Base-by-base conservation (phyloP, 2,888 invertebrate genomes). In the Sceliomorpha sp. region DNA sequence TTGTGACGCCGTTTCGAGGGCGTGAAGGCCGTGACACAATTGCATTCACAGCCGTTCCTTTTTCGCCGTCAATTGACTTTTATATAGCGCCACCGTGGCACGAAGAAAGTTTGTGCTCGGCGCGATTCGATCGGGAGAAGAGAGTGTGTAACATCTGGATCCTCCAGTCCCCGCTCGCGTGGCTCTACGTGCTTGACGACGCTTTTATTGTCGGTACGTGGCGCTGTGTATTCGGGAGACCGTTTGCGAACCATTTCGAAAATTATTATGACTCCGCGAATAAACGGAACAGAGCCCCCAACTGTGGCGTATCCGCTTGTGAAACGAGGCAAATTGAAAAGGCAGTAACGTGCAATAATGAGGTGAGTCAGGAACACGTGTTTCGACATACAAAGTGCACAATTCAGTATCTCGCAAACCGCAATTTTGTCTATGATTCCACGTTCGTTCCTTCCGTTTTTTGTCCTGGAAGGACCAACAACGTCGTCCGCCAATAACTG, bases 141-240 rank as follows among this genome's bases (percentile, higher is more conserved):
- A 45, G 55, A 55, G 31, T 45, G 56, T 51, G 39, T 45, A 68
- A 44, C 68, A 68, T 68, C 68, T 68, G 68, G 68, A 62, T 68
- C 60, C 56, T 37, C 34, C 32, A 51, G 17, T n/a, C 47, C 37
- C 44, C 24, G 20, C 47, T 42, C 17, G 36, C 36, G 66, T 53
- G 13, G 4, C 7, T 31, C n/a, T 15, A 10, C 31, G 7, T 4
- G 15, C 14, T 44, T 31, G 44, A 31, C 29, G 44, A 13, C 13
- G 34, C 58, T 44, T 67, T 44, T 29, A 63, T 45, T 59, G 24
- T 31, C 29, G n/a, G 42, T 10, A 20, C 20, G 20, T 20, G 14
- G 17, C 17, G 37, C 10, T 12, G 17, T 17, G 34, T 20, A 10
- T 60, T 60, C 42, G 37, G 55, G 55, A 17, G 31, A 67, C 32